Evolutionary conservation across 2,888 invertebrate species (phyloP), one percentile per base, ranked within the genome.

Genomic region (Bellardia pandia): DNA sequence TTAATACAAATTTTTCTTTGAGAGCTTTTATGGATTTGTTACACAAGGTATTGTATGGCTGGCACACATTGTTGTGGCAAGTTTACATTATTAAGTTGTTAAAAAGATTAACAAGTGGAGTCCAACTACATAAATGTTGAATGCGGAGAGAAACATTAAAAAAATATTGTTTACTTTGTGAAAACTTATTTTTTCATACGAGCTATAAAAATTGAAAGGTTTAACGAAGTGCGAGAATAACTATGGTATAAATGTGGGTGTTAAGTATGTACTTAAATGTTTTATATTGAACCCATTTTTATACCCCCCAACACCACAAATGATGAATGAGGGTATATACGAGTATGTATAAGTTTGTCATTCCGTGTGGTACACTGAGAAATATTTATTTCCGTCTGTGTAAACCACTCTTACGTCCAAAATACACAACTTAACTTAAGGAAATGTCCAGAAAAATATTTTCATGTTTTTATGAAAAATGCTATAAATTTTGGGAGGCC

Each of bases 1-100:
- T 77, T 37, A 56, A 48, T 48, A 64, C 64, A 84, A 72, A 72
- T 74, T 72, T 23, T 72, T 14, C 23, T 68, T 40, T 40, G 6
- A 56, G 16, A 13, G 2, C 30, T 72, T 56, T 48, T 42, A 56
- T 33, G 51, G 51, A 66, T 56, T 66, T 37, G n/a, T 69, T 60
- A 33, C 45, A 48, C 9, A 23, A 30, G 56, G 4, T 45, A 45
- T 3, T 11, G 45, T 3, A 11, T 13, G 11, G n/a, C 11, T 60
- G 60, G 23, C 23, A 60, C 16, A 60, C 16, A 56, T 48, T 58
- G 8, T 48, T 71, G 30, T 51, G 37, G 76, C 33, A 76, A 23
- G 37, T 48, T 16, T 51, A 16, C 23, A 30, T 82, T 82, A 72
- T 37, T 30, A 66, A 64, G 56, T 69, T 62, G 75, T 69, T 62